phyloP scores from a whole-genome alignment of 1,140 invertebrate species.

The Metopolophium dirhodum region DNA sequence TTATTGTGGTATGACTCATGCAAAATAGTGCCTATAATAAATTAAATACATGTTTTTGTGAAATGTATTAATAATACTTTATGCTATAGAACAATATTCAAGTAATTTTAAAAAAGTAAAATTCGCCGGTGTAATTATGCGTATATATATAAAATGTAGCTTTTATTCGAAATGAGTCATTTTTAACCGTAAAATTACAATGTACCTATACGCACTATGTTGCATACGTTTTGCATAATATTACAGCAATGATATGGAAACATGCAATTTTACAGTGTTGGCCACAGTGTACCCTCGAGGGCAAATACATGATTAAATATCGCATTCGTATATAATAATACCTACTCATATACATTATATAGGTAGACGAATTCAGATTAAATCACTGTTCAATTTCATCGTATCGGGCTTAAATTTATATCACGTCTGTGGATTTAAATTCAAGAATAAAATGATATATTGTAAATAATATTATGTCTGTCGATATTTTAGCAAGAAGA shows the following conservation, averaged over 20 bases:
- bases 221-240: background rate
- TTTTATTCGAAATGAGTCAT: slow-evolving; percentile 3
- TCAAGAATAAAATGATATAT: background rate
- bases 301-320: background rate
- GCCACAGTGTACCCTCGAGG: background rate
- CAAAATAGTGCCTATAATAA: background rate
- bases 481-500: too few relatives aligned
- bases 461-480: too few relatives aligned
- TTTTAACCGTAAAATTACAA: background rate
- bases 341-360: background rate
- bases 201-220: background rate
- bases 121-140: background rate
- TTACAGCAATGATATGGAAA: background rate
- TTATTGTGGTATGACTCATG: background rate
- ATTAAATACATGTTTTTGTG: background rate
- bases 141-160: background rate
- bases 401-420: background rate
- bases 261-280: slow-evolving; percentile 6
- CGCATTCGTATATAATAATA: background rate
- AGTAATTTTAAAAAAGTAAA: background rate
- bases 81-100: background rate
- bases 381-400: background rate
- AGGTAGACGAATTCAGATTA: background rate
- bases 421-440: background rate
- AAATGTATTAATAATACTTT: background rate